A percentile compares a stretch with the other conserved stretches of the same genome.
Evolutionary conservation across 2,113 vertebrate species (phyloP).

Genomic region (Leucopternis melanops): DNA sequence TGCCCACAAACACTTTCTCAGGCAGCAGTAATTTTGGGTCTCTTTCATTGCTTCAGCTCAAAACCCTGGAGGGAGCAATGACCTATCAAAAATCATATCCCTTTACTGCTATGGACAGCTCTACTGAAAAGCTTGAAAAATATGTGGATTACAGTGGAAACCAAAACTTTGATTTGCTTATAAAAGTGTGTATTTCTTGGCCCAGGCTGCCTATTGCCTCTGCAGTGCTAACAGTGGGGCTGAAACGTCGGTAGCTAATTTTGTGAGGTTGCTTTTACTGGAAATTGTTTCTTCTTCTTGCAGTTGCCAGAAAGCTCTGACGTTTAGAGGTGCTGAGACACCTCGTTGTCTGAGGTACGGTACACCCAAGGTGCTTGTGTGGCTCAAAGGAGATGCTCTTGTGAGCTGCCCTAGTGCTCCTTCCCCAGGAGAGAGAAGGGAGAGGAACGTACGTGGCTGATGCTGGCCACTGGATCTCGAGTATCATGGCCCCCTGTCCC

Average conservation of each 20-base stretch:
- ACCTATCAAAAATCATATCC: background rate
- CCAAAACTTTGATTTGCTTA: background rate
- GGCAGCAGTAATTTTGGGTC: background rate
- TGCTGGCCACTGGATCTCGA: background rate
- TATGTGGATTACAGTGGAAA: background rate
- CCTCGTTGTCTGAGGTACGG: background rate
- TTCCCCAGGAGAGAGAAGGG: background rate
- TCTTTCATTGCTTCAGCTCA: background rate
- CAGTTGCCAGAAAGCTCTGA: background rate
- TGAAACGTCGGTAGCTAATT: background rate
- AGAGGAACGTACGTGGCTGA: rapidly evolving
- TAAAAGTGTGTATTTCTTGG: background rate
- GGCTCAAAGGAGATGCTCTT: background rate
- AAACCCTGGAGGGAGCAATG: background rate
- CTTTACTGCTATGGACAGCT: background rate
- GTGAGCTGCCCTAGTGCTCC: background rate
- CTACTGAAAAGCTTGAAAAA: background rate
- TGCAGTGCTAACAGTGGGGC: background rate
- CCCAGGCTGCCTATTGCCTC: background rate
- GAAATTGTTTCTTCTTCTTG: background rate
- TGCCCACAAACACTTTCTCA: background rate
- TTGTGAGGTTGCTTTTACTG: background rate
- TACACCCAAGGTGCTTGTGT: background rate
- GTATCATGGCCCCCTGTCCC: too few species aligned
- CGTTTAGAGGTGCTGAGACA: background rate